Percentiles rank a stretch among this genome's conserved stretches.
Evolutionary conservation across 2,888 invertebrate genomes (phyloP).

Genomic region (Cephonodes hylas): DNA sequence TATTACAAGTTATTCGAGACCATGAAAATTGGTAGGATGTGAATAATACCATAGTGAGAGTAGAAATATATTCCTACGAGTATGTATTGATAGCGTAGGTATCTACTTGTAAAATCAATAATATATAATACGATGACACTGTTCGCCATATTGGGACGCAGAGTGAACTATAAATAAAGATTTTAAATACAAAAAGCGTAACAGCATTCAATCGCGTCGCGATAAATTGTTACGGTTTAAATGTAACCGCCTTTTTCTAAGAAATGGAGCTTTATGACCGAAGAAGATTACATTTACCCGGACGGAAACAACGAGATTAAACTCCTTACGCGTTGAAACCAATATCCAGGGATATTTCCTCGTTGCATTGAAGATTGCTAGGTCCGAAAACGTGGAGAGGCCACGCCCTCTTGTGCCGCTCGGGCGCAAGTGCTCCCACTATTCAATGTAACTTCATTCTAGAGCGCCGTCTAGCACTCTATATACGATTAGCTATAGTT

Average conservation of each 20-base stretch:
- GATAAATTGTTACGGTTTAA: background rate
- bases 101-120: too few species aligned
- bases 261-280: conserved; percentile 33
- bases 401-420: conserved; percentile 13
- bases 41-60: background rate
- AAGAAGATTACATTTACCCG: conserved; percentile 50
- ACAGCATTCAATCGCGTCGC: background rate
- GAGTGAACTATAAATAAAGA: too few species aligned
- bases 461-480: background rate
- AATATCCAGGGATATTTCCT: conserved; percentile 55
- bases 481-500: background rate
- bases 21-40: background rate
- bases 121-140: too few species aligned
- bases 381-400: conserved; percentile 27
- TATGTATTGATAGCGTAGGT: too few species aligned
- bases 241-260: background rate
- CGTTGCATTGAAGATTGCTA: conserved; percentile 27
- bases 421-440: conserved; percentile 12
- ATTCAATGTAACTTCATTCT: conserved; percentile 20
- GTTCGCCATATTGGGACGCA: too few species aligned
- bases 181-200: background rate
- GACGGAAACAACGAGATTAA: conserved; percentile 50
- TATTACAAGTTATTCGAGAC: background rate
- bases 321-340: conserved; percentile 50
- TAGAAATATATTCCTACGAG: too few species aligned